Percentiles rank a stretch among this genome's conserved stretches.
These are phyloP conservation scores for Pangasianodon hypophthalmus DNA, from an alignment of 2,113 vertebrate species.

Conservation along the genomic window DNA sequence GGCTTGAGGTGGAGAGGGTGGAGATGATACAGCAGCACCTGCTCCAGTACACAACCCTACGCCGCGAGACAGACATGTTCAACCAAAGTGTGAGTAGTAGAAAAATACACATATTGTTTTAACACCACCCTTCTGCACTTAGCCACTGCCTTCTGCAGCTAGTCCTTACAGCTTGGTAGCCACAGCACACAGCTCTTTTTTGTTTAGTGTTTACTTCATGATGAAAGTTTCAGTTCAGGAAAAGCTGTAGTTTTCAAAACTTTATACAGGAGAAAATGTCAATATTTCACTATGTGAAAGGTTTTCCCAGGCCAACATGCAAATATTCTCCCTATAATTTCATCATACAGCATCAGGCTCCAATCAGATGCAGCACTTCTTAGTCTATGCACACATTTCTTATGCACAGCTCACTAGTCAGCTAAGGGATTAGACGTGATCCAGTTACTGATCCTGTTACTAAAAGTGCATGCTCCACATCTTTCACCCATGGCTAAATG, in stretches of 20 bases:
- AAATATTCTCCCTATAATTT: background rate
- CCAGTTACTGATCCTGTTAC: constrained; percentile 38
- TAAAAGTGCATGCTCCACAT: constrained; percentile 40
- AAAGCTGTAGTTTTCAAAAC: background rate
- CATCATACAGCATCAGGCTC: background rate
- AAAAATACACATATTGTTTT: background rate
- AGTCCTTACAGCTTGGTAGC: too few species aligned
- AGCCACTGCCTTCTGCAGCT: too few species aligned
- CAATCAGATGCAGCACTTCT: background rate
- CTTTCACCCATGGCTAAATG: constrained; percentile 29
- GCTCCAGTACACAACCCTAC: constrained; percentile 92
- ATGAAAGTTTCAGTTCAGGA: background rate
- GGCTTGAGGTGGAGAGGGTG: constrained; percentile 92
- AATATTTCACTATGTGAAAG: background rate
- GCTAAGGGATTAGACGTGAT: constrained; percentile 29
- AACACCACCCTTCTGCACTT: background rate
- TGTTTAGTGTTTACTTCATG: background rate
- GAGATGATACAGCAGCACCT: constrained; percentile 96
- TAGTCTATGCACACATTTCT: background rate
- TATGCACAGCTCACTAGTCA: constrained; percentile 14
- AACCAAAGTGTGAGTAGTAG: constrained; percentile 94
- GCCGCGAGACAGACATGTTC: constrained; percentile 98
- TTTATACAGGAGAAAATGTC: background rate
- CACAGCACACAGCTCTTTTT: background rate
- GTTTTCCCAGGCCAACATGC: background rate